Conservation (phyloP, 2,113 vertebrate genomes). For the Hemibagrus wyckioides region DNA sequence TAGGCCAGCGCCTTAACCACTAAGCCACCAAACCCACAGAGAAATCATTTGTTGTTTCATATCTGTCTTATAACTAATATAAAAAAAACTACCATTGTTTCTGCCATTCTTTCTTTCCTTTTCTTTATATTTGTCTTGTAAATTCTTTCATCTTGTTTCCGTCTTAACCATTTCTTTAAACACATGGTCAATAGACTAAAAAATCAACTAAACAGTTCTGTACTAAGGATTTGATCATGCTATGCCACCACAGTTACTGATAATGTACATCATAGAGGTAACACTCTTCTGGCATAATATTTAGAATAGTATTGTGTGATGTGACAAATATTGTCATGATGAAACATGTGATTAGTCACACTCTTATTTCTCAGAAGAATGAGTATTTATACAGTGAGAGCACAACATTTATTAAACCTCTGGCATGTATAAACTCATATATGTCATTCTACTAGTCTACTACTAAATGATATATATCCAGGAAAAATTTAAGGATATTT, state of each 20-base stretch:
- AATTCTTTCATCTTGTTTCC: neutral
- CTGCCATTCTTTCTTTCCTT: neutral
- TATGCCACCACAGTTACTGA: neutral
- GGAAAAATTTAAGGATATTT: neutral
- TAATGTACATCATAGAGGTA: neutral
- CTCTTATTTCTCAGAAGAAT: neutral
- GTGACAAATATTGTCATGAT: neutral
- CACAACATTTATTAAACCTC: neutral
- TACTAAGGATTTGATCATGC: neutral
- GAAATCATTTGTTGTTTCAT: neutral
- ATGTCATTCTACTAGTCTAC: neutral
- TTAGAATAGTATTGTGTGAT: neutral
- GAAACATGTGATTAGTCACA: neutral
- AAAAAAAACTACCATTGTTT: neutral
- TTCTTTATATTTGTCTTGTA: neutral
- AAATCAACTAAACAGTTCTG: neutral
- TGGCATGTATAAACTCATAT: neutral
- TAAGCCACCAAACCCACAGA: too few species aligned
- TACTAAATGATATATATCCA: neutral
- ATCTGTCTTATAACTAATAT: neutral
- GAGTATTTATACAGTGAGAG: neutral
- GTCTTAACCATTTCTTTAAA: neutral
- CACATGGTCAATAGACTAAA: neutral
- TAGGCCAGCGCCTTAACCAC: too few species aligned
- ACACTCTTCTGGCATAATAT: neutral